Percentiles rank a stretch among this genome's conserved stretches.
These are phyloP conservation scores for Balanococcus diminutus DNA, from an alignment of 2,888 invertebrate species.

Conservation along the genomic window DNA sequence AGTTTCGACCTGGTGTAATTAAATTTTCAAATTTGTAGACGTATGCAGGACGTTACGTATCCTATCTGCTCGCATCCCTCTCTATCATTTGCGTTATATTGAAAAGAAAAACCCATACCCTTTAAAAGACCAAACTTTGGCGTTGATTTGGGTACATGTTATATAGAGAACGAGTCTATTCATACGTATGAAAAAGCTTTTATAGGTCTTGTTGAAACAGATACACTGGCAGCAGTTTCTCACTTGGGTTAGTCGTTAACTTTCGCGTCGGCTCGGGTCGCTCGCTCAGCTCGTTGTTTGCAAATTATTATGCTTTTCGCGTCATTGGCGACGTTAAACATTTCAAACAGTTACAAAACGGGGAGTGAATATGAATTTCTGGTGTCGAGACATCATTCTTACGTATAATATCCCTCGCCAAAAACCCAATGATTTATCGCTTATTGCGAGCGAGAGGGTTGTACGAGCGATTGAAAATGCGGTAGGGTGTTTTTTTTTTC, in stretches of 20 bases:
- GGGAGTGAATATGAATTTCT: constrained; percentile 50
- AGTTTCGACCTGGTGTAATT: background rate
- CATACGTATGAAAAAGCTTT: background rate
- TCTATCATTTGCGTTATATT: background rate
- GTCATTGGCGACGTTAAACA: constrained; percentile 50
- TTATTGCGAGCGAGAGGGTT: background rate
- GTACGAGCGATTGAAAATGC: background rate
- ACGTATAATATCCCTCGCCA: constrained; percentile 3
- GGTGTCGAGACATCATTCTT: constrained; percentile 42
- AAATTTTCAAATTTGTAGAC: background rate
- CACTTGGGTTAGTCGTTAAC: background rate
- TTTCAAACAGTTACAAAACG: constrained; percentile 50
- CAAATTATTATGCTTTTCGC: constrained; percentile 51
- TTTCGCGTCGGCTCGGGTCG: background rate
- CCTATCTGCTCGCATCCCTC: background rate
- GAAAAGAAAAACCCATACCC: background rate
- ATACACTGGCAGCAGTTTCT: background rate
- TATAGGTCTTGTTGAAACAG: constrained; percentile 3
- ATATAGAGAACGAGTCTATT: background rate
- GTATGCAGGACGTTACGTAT: too few relatives aligned
- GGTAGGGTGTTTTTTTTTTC: background rate
- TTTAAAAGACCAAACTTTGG: background rate
- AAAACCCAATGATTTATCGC: constrained; percentile 7
- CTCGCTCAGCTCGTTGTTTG: background rate
- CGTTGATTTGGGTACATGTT: background rate